These are phyloP conservation scores for Nesogale talazaci DNA, from an alignment of 2,113 vertebrate genomes.

Conservation along the genomic window DNA sequence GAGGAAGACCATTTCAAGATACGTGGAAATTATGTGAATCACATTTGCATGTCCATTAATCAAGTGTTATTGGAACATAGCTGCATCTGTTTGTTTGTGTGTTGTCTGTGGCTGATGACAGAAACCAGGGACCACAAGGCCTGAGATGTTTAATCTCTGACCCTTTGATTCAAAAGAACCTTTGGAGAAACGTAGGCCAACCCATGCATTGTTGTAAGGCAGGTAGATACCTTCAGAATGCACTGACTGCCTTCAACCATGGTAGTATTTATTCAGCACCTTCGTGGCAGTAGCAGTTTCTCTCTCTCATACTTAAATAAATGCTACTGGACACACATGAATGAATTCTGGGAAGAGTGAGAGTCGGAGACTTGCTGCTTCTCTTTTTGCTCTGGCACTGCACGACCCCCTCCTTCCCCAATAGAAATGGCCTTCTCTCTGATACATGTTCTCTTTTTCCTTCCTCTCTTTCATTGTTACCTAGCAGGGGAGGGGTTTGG, in stretches of 20 bases:
- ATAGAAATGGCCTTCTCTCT: background rate
- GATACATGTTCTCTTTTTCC: background rate
- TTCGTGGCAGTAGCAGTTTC: no score
- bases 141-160: background rate
- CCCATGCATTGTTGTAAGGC: background rate
- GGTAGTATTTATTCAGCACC: background rate
- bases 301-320: background rate
- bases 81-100: background rate
- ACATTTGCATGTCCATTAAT: background rate
- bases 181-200: background rate
- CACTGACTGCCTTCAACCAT: background rate
- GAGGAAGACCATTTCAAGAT: background rate
- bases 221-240: background rate
- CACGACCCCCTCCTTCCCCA: no score
- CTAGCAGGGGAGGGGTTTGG: rapidly evolving
- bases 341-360: rapidly evolving
- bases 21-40: background rate
- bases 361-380: background rate
- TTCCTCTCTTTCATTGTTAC: background rate
- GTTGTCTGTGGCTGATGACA: background rate
- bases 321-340: background rate
- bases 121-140: background rate
- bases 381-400: background rate
- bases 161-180: background rate
- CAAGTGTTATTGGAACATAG: background rate